Evolutionary conservation across 2,797 vertebrate genomes (phyloP), one percentile per base, ranked within the genome.

Genomic region (Tangara arthus): DNA sequence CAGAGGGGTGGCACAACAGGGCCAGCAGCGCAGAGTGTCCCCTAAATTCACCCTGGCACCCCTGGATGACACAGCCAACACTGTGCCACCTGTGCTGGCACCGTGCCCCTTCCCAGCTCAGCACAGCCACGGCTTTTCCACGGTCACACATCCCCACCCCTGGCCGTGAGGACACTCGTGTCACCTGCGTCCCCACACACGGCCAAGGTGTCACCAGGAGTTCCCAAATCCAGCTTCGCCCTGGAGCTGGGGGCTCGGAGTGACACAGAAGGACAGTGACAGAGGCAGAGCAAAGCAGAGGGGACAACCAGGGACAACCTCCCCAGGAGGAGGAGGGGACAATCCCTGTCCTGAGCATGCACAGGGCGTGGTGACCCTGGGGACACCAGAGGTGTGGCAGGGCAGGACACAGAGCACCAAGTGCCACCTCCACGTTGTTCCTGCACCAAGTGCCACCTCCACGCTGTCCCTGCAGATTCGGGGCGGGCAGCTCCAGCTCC

Each of bases 241-340:
- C 52, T 0, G 8, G 39, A 69, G 19, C 3, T 2, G 34, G 17
- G 20, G n/a, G 6, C 30, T 66, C 30, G 3, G 70, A 61, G 42
- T 44, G 37, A 44, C 12, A 4, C 0, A 0, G 27, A 79, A 85
- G 75, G 82, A 94, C 72, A 96, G 93, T 0, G 9, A 91, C 41
- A 94, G 59, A 84, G 63, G 85, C 79, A 93, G 90, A 90, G 81
- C 61, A 39, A 94, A 96, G 87, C 87, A 85, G 85, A 94, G 20
- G 50, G 23, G 63, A 30, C 5, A 42, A 37, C 20, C 4, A 3
- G 37, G 30, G 49, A 44, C 75, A 72, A 12, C 27, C 21, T 55
- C 1, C 11, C 30, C 42, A 15, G 52, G 61, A 86, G 18, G 17
- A 53, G 7, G 59, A 71, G 34, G 47, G n/a, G 72, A 47, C 46